Evolutionary conservation across 2,113 vertebrate species (phyloP).

Genomic region (Embiotoca jacksoni): DNA sequence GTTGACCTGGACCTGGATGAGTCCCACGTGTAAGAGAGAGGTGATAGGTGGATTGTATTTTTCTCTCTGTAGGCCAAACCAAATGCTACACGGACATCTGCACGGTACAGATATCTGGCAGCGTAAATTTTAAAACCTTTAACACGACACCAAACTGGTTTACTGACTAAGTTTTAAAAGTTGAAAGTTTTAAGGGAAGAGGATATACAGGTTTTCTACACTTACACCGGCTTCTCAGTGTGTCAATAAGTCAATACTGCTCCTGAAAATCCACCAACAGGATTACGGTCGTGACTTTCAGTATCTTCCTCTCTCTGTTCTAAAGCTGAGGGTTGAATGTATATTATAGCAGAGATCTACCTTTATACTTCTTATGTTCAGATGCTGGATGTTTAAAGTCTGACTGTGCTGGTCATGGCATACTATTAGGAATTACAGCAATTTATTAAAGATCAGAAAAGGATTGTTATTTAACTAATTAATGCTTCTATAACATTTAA

Average conservation of each 20-base stretch:
- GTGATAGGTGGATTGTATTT: not conserved
- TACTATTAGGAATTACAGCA: not conserved
- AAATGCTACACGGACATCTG: constrained; percentile 8
- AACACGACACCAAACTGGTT: too few relatives aligned
- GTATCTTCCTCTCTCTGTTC: not conserved
- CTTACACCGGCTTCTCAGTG: not conserved
- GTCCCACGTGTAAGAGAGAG: constrained; percentile 89
- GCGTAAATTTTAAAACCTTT: not conserved
- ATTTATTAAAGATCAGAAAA: constrained; percentile 8
- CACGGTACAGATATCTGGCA: constrained; percentile 3
- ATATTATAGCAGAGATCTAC: constrained; percentile 18
- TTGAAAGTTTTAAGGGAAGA: not conserved
- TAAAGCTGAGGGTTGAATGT: constrained; percentile 43
- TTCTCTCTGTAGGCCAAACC: constrained; percentile 13
- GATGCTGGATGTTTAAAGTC: not conserved
- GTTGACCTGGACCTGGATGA: constrained; percentile 92
- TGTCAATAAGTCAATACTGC: too few relatives aligned
- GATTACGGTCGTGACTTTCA: not conserved
- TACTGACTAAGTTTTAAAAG: not conserved
- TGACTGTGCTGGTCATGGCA: not conserved
- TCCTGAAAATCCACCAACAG: not conserved
- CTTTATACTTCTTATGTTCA: not conserved
- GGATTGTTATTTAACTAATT: constrained; percentile 16
- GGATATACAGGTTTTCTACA: not conserved
- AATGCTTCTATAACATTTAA: not conserved